Evolutionary conservation across 2,888 invertebrate genomes (phyloP).

Genomic region (Netelia fuscicornis): DNA sequence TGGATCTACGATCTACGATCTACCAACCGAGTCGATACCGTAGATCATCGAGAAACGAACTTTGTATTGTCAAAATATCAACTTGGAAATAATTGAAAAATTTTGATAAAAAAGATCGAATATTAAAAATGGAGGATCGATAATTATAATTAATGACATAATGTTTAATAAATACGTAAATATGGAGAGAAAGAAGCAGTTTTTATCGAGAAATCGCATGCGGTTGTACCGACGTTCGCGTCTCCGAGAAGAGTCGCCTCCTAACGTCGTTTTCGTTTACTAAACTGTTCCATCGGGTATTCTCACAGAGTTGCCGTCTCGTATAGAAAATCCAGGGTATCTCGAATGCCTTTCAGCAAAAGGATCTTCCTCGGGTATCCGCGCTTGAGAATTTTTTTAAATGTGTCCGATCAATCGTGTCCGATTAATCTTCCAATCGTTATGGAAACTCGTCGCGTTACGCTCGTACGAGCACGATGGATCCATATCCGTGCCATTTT

Average conservation of each 20-base stretch:
- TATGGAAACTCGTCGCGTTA: constrained; percentile 12
- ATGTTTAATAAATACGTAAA: no score
- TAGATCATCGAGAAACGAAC: neutral
- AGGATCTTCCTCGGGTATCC: neutral
- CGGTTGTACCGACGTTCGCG: constrained; percentile 31
- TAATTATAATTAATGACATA: no score
- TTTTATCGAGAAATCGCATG: neutral
- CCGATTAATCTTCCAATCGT: constrained; percentile 15
- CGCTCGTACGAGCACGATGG: constrained; percentile 20
- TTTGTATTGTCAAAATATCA: neutral
- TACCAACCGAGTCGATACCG: neutral
- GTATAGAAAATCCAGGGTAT: neutral
- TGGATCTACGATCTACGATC: neutral
- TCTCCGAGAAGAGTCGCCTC: constrained; percentile 50
- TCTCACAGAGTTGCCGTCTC: neutral
- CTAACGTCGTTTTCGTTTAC: constrained; percentile 25
- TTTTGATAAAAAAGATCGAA: neutral
- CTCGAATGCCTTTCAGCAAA: neutral
- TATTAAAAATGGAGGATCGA: no score
- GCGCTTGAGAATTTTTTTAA: neutral
- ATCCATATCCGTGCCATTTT: constrained; percentile 10
- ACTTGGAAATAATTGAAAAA: neutral
- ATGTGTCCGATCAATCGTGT: constrained; percentile 24
- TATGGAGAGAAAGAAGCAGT: neutral
- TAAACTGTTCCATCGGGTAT: neutral